A percentile compares a stretch with the other conserved stretches of the same genome.
Evolutionary conservation across 2,888 invertebrate species (phyloP).

Genomic region (Diadegma fenestrale): DNA sequence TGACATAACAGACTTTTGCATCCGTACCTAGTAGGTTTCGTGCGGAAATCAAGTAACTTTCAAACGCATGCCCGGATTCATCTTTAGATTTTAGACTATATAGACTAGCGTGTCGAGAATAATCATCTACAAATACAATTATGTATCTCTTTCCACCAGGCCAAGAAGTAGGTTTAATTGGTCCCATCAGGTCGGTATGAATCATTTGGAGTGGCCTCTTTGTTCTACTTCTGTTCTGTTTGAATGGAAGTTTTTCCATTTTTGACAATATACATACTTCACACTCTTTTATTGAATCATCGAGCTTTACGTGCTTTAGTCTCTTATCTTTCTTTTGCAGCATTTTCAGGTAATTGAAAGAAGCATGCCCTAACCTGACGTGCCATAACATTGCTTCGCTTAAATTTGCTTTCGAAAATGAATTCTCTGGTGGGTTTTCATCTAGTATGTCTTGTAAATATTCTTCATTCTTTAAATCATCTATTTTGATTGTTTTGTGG

Average conservation of each 20-base stretch:
- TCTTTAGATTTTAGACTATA: constrained; percentile 71
- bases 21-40: constrained; percentile 70
- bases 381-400: constrained; percentile 68
- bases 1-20: constrained; percentile 63
- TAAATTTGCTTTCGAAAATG: constrained; percentile 8
- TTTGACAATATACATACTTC: constrained; percentile 47
- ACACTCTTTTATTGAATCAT: constrained; percentile 35
- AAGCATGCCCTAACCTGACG: constrained; percentile 68
- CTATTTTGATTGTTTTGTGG: constrained; percentile 17
- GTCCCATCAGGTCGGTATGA: constrained; percentile 42
- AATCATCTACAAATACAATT: constrained; percentile 58
- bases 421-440: constrained; percentile 16
- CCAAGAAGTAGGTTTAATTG: constrained; percentile 47
- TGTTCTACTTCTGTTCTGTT: constrained; percentile 38
- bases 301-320: constrained; percentile 36
- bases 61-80: constrained; percentile 69
- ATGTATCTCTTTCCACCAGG: constrained; percentile 36
- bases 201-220: constrained; percentile 33
- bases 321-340: constrained; percentile 43
- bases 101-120: constrained; percentile 65
- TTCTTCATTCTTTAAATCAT: constrained; percentile 29
- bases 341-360: constrained; percentile 69
- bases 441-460: constrained; percentile 24
- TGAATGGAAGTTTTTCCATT: constrained; percentile 52
- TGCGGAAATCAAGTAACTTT: constrained; percentile 66